Percentiles rank a stretch among this genome's conserved stretches.
These are phyloP conservation scores for Tenthredo notha DNA, from an alignment of 2,888 invertebrate species.

Conservation along the genomic window DNA sequence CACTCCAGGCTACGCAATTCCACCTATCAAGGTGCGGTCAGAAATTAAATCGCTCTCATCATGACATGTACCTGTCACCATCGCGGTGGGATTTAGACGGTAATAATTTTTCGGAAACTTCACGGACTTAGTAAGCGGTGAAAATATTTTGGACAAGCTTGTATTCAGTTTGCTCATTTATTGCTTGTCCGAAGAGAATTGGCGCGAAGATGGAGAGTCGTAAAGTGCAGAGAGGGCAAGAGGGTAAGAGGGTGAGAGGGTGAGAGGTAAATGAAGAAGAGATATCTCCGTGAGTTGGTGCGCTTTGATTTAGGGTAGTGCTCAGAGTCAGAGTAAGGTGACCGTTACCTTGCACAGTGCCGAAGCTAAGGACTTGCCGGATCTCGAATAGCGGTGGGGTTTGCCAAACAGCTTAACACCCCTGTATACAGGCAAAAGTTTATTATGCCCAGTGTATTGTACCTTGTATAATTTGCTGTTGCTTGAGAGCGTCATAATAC, in stretches of 20 bases:
- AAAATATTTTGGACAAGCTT: conserved; percentile 17
- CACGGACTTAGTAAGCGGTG: background rate
- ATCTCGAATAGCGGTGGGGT: conserved; percentile 28
- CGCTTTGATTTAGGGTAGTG: conserved; percentile 57
- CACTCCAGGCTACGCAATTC: conserved; percentile 44
- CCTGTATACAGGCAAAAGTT: conserved; percentile 57
- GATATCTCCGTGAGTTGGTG: conserved; percentile 19
- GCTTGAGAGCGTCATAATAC: conserved; percentile 63
- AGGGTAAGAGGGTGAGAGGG: background rate
- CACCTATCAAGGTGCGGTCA: conserved; percentile 14
- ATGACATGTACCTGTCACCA: background rate
- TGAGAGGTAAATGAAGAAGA: background rate
- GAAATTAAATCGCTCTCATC: background rate
- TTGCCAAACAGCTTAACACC: conserved; percentile 41
- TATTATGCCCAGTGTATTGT: conserved; percentile 65
- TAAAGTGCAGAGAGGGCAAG: conserved; percentile 35
- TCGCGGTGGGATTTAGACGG: background rate
- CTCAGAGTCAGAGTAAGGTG: conserved; percentile 53
- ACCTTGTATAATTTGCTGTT: conserved; percentile 57
- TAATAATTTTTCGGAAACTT: background rate
- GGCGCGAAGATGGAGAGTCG: conserved; percentile 30
- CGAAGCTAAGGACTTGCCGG: background rate
- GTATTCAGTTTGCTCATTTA: background rate
- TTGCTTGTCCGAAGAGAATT: conserved; percentile 17
- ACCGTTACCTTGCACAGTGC: conserved; percentile 43